A percentile compares a stretch with the other conserved stretches of the same genome.
phyloP scores from a whole-genome alignment of 2,797 vertebrate genomes.

The Crenichthys baileyi region DNA sequence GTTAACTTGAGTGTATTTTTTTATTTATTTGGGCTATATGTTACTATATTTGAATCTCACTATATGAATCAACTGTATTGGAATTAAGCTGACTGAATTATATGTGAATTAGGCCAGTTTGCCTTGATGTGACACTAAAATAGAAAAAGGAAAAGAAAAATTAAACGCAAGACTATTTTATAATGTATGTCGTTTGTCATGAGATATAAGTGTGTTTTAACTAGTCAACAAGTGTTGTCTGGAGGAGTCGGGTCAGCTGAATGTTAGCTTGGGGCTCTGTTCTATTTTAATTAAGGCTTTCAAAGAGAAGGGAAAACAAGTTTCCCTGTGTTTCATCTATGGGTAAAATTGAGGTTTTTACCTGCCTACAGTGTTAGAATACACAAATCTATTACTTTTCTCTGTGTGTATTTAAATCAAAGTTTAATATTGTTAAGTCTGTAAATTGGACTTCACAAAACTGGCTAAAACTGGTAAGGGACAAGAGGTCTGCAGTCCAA shows the following conservation, averaged over 20 bases:
- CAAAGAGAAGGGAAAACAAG: slow-evolving; percentile 2
- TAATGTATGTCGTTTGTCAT: neutral
- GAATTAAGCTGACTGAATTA: too few relatives aligned
- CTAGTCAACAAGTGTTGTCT: neutral
- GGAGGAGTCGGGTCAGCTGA: neutral
- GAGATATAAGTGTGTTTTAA: neutral
- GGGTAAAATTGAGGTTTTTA: neutral
- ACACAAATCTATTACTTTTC: neutral
- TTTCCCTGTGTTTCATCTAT: neutral
- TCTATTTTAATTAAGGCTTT: slow-evolving; percentile 4
- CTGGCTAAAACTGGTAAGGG: slow-evolving; percentile 7
- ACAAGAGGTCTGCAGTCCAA: neutral
- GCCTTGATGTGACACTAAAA: too few relatives aligned
- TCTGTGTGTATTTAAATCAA: slow-evolving; percentile 6
- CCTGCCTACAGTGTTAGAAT: neutral
- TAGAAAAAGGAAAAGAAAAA: neutral
- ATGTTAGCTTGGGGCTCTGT: slow-evolving; percentile 8
- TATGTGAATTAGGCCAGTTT: too few relatives aligned
- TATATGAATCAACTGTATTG: too few relatives aligned
- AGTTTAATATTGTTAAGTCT: slow-evolving; percentile 27
- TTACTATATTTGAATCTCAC: neutral
- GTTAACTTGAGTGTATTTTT: neutral
- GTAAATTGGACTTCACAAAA: neutral
- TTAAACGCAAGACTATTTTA: neutral
- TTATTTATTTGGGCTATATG: neutral